Conservation (phyloP, 2,888 invertebrate species). For the Carpatolechia fugitivella region DNA sequence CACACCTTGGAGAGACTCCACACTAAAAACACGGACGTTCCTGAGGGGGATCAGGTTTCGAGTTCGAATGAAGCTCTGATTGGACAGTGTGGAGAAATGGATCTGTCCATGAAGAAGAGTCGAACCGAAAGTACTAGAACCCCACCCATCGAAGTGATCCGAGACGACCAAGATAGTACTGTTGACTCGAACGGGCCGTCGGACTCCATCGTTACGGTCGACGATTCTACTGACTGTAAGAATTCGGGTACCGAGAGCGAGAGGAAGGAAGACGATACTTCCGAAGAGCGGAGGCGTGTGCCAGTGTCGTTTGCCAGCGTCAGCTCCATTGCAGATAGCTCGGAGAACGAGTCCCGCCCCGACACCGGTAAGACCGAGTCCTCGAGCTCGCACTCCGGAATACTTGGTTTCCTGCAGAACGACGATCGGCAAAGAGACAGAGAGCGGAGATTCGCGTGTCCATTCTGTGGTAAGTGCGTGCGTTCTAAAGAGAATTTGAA, state of each 20-base stretch:
- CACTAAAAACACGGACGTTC: constrained; percentile 80
- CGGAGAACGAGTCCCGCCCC: constrained; percentile 70
- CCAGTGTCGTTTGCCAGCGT: constrained; percentile 76
- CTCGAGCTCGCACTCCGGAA: constrained; percentile 77
- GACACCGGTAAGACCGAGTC: constrained; percentile 73
- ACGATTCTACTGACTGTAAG: constrained; percentile 69
- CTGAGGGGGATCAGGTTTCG: constrained; percentile 82
- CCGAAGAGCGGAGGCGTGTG: constrained; percentile 51
- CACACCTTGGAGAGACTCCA: constrained; percentile 91
- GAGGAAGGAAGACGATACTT: constrained; percentile 51
- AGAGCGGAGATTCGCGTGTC: constrained; percentile 90
- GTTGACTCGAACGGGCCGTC: constrained; percentile 82
- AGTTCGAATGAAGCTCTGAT: constrained; percentile 84
- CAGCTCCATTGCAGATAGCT: constrained; percentile 75
- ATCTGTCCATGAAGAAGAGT: constrained; percentile 73
- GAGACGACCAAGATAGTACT: constrained; percentile 85
- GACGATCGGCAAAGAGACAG: constrained; percentile 78
- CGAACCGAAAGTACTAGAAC: constrained; percentile 63
- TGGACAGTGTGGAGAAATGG: constrained; percentile 78
- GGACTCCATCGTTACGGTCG: constrained; percentile 69
- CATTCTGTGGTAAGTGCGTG: constrained; percentile 94
- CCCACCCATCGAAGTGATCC: constrained; percentile 66
- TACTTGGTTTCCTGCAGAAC: constrained; percentile 82
- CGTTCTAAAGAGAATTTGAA: constrained; percentile 93
- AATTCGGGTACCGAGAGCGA: constrained; percentile 66